Conservation (phyloP, 2,888 invertebrate genomes). For the Micoletzkya japonica region DNA sequence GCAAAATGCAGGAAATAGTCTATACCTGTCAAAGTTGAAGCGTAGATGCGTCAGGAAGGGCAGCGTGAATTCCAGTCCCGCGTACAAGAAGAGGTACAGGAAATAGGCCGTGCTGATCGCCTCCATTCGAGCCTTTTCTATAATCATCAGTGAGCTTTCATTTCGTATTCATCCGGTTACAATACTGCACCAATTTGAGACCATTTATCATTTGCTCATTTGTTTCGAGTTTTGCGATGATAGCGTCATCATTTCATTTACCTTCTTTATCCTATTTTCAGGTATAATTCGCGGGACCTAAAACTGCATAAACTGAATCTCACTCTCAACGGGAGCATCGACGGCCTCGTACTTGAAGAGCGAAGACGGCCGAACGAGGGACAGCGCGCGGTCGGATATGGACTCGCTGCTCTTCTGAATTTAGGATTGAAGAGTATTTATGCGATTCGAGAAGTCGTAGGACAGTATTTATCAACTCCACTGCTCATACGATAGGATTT, state of each 20-base stretch:
- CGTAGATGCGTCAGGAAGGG: conserved; percentile 92
- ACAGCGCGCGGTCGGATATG: conserved; percentile 6
- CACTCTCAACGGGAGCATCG: conserved; percentile 42
- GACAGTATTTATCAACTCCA: no score
- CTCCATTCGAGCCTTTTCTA: conserved; percentile 46
- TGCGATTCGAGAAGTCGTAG: no score
- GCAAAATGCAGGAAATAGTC: no score
- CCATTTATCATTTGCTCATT: background rate
- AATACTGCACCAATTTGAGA: no score
- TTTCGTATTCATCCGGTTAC: background rate
- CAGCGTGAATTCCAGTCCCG: conserved; percentile 93
- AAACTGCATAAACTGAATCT: conserved; percentile 14
- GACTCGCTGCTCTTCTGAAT: conserved; percentile 19
- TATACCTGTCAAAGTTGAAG: conserved; percentile 77
- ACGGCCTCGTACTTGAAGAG: conserved; percentile 49
- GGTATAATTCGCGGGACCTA: background rate
- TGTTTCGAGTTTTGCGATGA: background rate
- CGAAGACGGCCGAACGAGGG: conserved; percentile 37
- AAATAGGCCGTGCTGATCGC: conserved; percentile 71
- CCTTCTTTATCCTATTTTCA: background rate
- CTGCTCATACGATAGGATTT: no score
- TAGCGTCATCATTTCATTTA: background rate
- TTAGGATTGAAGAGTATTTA: background rate
- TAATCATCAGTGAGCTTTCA: no score
- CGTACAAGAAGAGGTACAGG: conserved; percentile 88